Conservation (phyloP, 2,888 invertebrate species). For the Auanema freiburgensis region DNA sequence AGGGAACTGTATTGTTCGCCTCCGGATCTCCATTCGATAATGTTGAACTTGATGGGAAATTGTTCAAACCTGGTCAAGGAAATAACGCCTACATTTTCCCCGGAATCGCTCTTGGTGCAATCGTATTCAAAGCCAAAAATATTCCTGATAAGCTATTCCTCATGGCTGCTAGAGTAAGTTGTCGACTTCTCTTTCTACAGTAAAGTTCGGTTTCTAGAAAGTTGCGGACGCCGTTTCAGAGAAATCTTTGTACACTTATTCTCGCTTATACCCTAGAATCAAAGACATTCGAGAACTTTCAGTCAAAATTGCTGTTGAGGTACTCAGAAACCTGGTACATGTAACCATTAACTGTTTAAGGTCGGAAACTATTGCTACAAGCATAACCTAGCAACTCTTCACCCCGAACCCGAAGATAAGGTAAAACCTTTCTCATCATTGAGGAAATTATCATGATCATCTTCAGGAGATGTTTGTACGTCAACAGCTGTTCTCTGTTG, state of each 20-base stretch:
- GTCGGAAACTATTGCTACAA: constrained; percentile 76
- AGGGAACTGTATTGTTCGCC: constrained; percentile 91
- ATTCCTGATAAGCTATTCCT: constrained; percentile 92
- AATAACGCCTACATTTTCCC: constrained; percentile 98
- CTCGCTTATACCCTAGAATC: constrained; percentile 86
- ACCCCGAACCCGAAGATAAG: constrained; percentile 70
- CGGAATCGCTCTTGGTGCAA: constrained; percentile 87
- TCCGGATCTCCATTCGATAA: constrained; percentile 94
- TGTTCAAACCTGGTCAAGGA: constrained; percentile 89
- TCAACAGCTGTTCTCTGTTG: constrained; percentile 66
- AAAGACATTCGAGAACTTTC: constrained; percentile 82
- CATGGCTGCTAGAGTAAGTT: constrained; percentile 81
- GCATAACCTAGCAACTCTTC: constrained; percentile 67
- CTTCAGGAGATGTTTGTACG: constrained; percentile 66
- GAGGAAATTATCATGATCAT: not conserved
- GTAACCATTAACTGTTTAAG: constrained; percentile 12
- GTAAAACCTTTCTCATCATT: constrained; percentile 16
- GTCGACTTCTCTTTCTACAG: constrained; percentile 1
- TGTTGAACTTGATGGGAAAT: constrained; percentile 78
- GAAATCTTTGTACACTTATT: constrained; percentile 78
- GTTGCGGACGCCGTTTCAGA: constrained; percentile 81
- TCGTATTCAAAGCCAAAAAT: constrained; percentile 86
- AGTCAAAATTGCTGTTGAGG: constrained; percentile 72
- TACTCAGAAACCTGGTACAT: not conserved
- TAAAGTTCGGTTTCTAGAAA: constrained; percentile 69